Conservation (phyloP, 1,140 invertebrate species). For the Drosophila lacertosa region DNA sequence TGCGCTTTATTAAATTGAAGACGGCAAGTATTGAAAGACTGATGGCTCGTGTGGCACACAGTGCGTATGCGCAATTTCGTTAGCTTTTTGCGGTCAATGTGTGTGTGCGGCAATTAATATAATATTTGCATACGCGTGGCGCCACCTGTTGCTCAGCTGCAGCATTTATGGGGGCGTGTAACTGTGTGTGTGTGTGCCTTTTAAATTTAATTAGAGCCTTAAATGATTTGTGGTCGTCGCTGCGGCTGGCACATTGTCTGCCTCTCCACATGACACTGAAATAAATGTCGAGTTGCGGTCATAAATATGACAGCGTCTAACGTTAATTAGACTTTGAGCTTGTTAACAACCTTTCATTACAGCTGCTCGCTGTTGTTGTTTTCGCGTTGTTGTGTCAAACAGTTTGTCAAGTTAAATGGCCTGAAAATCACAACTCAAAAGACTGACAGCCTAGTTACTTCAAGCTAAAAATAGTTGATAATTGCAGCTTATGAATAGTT, state of each 20-base stretch:
- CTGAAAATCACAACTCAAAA: not conserved
- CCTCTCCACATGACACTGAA: conserved; percentile 22
- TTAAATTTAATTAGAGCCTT: conserved; percentile 59
- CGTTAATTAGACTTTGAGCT: conserved; percentile 57
- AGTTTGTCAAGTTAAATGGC: conserved; percentile 8
- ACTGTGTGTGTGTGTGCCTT: conserved; percentile 1
- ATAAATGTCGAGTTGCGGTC: conserved; percentile 44
- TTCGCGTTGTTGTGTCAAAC: not conserved
- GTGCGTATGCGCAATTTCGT: conserved; percentile 20
- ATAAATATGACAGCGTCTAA: conserved; percentile 50
- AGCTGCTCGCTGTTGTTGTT: not conserved
- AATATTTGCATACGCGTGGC: conserved; percentile 20
- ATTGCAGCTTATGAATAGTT: too few species aligned
- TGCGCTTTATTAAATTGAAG: not conserved
- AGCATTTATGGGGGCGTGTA: not conserved
- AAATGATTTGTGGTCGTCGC: conserved; percentile 63
- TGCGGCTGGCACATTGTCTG: conserved; percentile 27
- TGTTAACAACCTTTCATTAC: conserved; percentile 22
- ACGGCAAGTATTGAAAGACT: not conserved
- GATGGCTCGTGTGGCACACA: conserved; percentile 4
- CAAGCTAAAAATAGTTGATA: not conserved
- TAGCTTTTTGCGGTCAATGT: conserved; percentile 1
- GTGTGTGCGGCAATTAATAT: conserved; percentile 15
- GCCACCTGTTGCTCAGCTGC: conserved; percentile 53
- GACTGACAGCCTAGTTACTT: not conserved